Evolutionary conservation across 2,888 invertebrate species (phyloP).

Genomic region (Hydrotaea cyrtoneurina): DNA sequence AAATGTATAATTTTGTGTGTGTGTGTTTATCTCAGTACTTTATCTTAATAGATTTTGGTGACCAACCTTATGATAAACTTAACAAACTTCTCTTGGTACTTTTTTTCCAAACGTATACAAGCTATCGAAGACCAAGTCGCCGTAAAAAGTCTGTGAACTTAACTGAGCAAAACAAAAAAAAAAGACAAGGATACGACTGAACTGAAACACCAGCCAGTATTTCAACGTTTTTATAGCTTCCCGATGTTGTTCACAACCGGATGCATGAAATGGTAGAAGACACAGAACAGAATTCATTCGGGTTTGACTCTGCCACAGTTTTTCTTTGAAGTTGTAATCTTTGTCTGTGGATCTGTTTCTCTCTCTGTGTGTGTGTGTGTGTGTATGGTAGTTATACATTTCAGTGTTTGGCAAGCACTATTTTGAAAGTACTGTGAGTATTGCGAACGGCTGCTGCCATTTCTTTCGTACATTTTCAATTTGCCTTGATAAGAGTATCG

Average conservation of each 20-base stretch:
- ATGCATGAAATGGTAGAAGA: neutral
- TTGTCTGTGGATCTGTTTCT: neutral
- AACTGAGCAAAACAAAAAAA: neutral
- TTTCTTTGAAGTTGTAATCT: slow-evolving; percentile 15
- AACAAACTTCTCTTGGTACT: too few species aligned
- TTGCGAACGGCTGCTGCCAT: neutral
- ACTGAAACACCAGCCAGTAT: neutral
- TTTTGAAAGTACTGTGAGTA: neutral
- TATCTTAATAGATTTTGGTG: too few species aligned
- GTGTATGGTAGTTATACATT: neutral
- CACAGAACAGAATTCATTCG: neutral
- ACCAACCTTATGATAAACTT: too few species aligned
- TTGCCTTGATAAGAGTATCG: neutral
- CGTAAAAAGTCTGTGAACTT: neutral
- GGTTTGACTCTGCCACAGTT: neutral
- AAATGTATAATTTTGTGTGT: too few species aligned
- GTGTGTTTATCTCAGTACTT: too few species aligned
- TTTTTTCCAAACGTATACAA: too few species aligned
- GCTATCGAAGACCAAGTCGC: neutral
- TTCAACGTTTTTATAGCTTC: slow-evolving; percentile 17
- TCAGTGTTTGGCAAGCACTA: neutral
- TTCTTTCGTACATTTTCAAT: neutral
- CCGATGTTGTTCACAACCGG: slow-evolving; percentile 2
- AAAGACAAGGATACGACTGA: neutral
- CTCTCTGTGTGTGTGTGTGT: neutral